Percentiles rank a stretch among this genome's conserved stretches.
phyloP scores from a whole-genome alignment of 2,888 invertebrate species.

The Latrodectus elegans region DNA sequence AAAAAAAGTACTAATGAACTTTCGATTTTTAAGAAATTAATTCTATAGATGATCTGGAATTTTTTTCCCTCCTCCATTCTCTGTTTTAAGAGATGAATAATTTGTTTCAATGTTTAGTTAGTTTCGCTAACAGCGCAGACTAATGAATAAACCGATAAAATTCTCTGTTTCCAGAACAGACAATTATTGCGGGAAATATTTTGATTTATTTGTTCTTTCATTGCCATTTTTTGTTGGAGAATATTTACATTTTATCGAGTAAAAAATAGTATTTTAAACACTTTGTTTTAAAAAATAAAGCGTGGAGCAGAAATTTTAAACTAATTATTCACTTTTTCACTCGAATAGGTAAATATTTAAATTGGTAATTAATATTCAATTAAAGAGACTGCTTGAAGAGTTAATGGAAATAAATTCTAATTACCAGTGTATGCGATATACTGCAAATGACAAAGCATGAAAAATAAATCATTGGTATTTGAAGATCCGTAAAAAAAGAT shows the following conservation, averaged over 20 bases:
- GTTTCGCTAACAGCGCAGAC: too few species aligned
- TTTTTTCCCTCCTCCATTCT: too few species aligned
- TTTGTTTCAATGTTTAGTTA: too few species aligned
- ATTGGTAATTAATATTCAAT: conserved; percentile 44
- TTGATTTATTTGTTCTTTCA: too few species aligned
- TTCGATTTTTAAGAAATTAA: too few species aligned
- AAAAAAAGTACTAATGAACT: too few species aligned
- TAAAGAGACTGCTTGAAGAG: conserved; percentile 20
- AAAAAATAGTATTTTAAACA: background rate
- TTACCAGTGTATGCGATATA: conserved; percentile 43
- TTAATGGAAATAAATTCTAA: conserved; percentile 43
- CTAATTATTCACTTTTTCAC: conserved; percentile 5
- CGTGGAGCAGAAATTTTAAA: conserved; percentile 2
- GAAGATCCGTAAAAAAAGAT: background rate
- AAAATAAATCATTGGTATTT: conserved; percentile 44
- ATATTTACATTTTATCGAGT: background rate
- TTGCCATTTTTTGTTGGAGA: background rate
- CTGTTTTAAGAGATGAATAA: too few species aligned
- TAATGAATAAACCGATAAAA: too few species aligned
- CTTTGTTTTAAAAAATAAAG: background rate
- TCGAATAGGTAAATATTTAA: conserved; percentile 25
- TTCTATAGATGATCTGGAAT: too few species aligned
- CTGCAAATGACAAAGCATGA: conserved; percentile 50
- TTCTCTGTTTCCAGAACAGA: too few species aligned
- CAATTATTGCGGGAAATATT: too few species aligned